phyloP scores from a whole-genome alignment of 2,888 invertebrate genomes.

The Spilosoma lubricipeda region DNA sequence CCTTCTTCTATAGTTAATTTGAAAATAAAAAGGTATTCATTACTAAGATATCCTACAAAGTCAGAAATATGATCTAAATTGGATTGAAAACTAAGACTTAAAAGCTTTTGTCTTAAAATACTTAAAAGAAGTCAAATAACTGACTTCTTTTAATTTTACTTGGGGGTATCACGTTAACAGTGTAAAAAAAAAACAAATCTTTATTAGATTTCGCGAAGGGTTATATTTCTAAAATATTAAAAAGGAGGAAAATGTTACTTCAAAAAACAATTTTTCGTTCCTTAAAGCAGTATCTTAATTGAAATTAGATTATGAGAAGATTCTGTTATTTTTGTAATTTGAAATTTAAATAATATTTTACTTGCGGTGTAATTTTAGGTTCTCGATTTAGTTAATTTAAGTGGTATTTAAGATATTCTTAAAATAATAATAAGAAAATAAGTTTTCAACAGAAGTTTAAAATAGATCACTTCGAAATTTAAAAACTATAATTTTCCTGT shows the following conservation, averaged over 20 bases:
- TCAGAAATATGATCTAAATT: slow-evolving; percentile 26
- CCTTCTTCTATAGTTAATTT: not conserved
- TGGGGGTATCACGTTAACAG: slow-evolving; percentile 32
- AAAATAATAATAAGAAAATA: not conserved
- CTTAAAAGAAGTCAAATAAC: slow-evolving; percentile 18
- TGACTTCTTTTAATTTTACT: slow-evolving; percentile 41
- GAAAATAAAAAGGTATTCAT: not conserved
- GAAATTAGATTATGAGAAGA: slow-evolving; percentile 36
- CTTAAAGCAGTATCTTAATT: slow-evolving; percentile 44
- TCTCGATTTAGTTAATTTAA: not conserved
- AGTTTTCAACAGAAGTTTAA: not conserved
- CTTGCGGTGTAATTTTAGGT: not conserved
- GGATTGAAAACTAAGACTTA: slow-evolving; percentile 32
- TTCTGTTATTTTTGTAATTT: slow-evolving; percentile 18
- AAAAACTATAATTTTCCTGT: not conserved
- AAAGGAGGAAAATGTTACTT: slow-evolving; percentile 32
- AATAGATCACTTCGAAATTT: not conserved
- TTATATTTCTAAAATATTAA: slow-evolving; percentile 46
- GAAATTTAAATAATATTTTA: slow-evolving; percentile 15
- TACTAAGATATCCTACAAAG: slow-evolving; percentile 26
- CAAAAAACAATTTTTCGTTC: slow-evolving; percentile 28
- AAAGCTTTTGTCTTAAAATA: slow-evolving; percentile 28
- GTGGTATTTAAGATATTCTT: not conserved
- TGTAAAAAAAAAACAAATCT: slow-evolving; percentile 37
- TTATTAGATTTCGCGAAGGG: slow-evolving; percentile 37